Conservation (phyloP, 1,140 invertebrate species). For the Pectinophora gossypiella region DNA sequence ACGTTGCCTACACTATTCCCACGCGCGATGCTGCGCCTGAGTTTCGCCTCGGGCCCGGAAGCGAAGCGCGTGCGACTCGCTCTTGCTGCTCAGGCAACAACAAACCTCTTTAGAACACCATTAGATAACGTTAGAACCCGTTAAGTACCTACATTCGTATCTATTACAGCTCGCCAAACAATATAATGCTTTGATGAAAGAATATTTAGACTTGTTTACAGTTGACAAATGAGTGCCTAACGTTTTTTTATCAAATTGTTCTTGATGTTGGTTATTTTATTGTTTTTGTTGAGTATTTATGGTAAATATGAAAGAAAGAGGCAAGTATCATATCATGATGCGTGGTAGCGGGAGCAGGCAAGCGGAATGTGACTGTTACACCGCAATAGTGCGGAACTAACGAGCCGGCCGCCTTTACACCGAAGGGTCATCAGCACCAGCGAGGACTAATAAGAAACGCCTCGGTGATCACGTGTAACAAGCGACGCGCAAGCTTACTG, state of each 20-base stretch:
- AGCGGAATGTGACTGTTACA: constrained; percentile 33
- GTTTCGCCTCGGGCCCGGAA: not conserved
- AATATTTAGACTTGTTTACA: too few species aligned
- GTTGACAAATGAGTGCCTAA: too few species aligned
- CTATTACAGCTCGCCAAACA: too few species aligned
- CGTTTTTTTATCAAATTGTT: too few species aligned
- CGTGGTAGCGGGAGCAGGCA: constrained; percentile 17
- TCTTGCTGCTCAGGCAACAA: too few species aligned
- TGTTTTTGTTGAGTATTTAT: too few species aligned
- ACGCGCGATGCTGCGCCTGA: constrained; percentile 13
- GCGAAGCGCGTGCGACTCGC: not conserved
- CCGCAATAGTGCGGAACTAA: constrained; percentile 47
- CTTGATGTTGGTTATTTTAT: too few species aligned
- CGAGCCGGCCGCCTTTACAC: constrained; percentile 18
- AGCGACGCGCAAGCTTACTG: constrained; percentile 11
- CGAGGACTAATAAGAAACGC: constrained; percentile 23
- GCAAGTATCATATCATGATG: not conserved
- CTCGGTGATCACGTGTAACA: constrained; percentile 21
- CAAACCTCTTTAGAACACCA: too few species aligned
- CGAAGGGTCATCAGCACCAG: constrained; percentile 21
- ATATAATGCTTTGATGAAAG: too few species aligned
- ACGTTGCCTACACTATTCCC: constrained; percentile 26
- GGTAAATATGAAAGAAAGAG: too few species aligned
- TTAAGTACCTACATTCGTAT: too few species aligned
- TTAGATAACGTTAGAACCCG: too few species aligned